phyloP scores from a whole-genome alignment of 2,888 invertebrate species.

The Agrotis ipsilon region DNA sequence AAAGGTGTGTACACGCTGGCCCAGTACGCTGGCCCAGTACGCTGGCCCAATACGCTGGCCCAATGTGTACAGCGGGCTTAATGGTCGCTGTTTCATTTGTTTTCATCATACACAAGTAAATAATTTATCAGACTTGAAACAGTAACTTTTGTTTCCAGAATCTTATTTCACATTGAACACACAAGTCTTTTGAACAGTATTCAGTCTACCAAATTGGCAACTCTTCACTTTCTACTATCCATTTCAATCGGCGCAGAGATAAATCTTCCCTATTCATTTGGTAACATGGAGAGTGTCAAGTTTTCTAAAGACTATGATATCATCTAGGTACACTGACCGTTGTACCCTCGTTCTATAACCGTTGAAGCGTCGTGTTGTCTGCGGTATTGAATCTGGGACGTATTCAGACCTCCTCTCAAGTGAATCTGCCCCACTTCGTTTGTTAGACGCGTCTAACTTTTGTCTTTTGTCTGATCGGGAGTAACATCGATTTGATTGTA shows the following conservation, averaged over 20 bases:
- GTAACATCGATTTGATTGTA: conserved; percentile 64
- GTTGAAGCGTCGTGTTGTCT: conserved; percentile 49
- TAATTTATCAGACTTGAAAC: conserved; percentile 2
- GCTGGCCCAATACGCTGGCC: no score
- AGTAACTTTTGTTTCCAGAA: not conserved
- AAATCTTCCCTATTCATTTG: conserved; percentile 43
- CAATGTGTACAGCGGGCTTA: no score
- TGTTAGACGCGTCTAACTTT: conserved; percentile 67
- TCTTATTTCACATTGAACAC: not conserved
- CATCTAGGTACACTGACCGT: conserved; percentile 33
- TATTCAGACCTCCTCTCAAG: conserved; percentile 59
- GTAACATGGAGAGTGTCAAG: conserved; percentile 36
- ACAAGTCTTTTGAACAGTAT: not conserved
- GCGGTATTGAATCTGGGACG: conserved; percentile 52
- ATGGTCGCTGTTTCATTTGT: conserved; percentile 24
- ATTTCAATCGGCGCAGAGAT: conserved; percentile 29
- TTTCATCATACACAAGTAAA: conserved; percentile 21
- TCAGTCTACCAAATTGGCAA: not conserved
- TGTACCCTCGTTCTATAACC: conserved; percentile 37
- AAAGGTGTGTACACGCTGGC: no score
- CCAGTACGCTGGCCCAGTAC: no score
- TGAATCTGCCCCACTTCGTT: conserved; percentile 65
- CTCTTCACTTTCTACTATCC: conserved; percentile 3
- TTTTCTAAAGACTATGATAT: conserved; percentile 44
- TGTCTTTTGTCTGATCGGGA: conserved; percentile 64